A percentile compares a stretch with the other conserved stretches of the same genome.
Conservation (phyloP, 2,797 vertebrate species). For the Xiphophorus birchmanni region DNA sequence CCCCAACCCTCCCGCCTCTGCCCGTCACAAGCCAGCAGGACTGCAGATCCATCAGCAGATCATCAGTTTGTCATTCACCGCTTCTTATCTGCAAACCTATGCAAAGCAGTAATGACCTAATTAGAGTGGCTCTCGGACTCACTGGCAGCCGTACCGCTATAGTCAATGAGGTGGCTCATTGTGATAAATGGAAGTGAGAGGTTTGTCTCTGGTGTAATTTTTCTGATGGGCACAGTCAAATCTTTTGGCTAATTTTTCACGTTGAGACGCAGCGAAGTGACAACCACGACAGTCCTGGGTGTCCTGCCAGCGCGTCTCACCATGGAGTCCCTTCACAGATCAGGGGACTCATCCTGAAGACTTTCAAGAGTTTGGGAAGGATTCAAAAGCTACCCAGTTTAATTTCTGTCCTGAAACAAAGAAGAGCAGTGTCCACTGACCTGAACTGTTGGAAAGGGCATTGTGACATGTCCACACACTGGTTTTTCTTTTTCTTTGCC, state of each 20-base stretch:
- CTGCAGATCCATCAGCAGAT: conserved; percentile 46
- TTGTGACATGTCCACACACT: not conserved
- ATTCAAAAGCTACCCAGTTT: not conserved
- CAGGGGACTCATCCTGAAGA: conserved; percentile 16
- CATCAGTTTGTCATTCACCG: conserved; percentile 46
- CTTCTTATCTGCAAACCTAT: conserved; percentile 42
- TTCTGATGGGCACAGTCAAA: conserved; percentile 40
- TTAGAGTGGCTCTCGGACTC: conserved; percentile 30
- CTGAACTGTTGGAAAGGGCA: not conserved
- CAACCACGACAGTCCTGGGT: conserved; percentile 29
- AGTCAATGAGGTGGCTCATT: conserved; percentile 71
- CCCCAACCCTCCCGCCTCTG: too few species aligned
- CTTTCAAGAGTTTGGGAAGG: not conserved
- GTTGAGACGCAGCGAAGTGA: conserved; percentile 34
- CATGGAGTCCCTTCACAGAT: conserved; percentile 1
- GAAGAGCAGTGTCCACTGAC: not conserved
- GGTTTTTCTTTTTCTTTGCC: not conserved
- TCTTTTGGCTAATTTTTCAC: conserved; percentile 47
- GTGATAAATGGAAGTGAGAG: conserved; percentile 60
- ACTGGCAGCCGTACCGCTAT: conserved; percentile 49
- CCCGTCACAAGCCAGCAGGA: conserved; percentile 5
- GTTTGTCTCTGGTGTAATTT: conserved; percentile 34
- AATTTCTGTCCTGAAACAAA: not conserved
- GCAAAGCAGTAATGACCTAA: conserved; percentile 54
- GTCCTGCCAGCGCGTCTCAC: conserved; percentile 13